A percentile compares a stretch with the other conserved stretches of the same genome.
phyloP scores from a whole-genome alignment of 2,888 invertebrate genomes.

The Melanostoma mellinum region DNA sequence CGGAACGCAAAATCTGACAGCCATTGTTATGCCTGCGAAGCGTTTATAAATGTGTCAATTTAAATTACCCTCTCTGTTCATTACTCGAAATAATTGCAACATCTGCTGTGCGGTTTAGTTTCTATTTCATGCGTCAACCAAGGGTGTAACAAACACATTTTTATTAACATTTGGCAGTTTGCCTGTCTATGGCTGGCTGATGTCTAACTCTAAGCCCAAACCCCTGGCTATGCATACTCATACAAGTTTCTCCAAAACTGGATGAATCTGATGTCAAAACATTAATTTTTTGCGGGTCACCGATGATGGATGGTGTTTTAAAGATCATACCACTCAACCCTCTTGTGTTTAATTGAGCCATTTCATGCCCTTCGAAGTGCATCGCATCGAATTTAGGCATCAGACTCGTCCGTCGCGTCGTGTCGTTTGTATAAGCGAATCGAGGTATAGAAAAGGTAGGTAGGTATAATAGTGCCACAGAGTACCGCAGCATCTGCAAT shows the following conservation, averaged over 20 bases:
- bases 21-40: constrained; percentile 49
- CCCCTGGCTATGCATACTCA: not conserved
- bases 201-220: not conserved
- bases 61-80: constrained; percentile 66
- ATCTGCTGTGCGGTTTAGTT: constrained; percentile 70
- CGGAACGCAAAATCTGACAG: constrained; percentile 66
- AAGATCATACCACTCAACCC: constrained; percentile 61
- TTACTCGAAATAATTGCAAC: constrained; percentile 72
- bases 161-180: constrained; percentile 68
- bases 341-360: constrained; percentile 66
- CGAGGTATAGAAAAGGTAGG: not conserved
- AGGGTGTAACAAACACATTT: constrained; percentile 61
- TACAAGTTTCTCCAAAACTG: constrained; percentile 41
- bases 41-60: constrained; percentile 67
- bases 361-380: constrained; percentile 58
- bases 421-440: constrained; percentile 36
- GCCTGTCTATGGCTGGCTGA: constrained; percentile 17
- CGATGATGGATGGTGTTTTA: constrained; percentile 71
- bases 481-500: constrained; percentile 60
- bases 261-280: constrained; percentile 68
- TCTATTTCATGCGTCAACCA: constrained; percentile 41
- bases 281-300: constrained; percentile 69
- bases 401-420: constrained; percentile 17
- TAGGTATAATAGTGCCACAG: constrained; percentile 24
- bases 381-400: constrained; percentile 64